Conservation (phyloP, 2,797 vertebrate genomes). For the Micropoecilia bifurca region DNA sequence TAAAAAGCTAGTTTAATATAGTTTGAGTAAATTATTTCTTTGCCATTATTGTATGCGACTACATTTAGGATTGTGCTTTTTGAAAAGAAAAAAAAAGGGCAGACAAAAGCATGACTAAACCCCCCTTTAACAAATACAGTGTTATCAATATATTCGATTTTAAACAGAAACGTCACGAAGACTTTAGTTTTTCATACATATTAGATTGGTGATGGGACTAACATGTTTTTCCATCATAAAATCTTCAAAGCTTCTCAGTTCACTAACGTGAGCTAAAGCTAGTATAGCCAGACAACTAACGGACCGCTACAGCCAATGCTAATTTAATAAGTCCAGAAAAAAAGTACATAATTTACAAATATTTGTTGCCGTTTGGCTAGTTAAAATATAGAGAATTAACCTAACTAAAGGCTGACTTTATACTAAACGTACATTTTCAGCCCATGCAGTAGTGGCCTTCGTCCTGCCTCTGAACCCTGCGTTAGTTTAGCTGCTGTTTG, state of each 20-base stretch:
- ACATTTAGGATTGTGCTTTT: neutral
- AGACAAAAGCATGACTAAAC: neutral
- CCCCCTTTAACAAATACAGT: neutral
- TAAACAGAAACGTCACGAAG: neutral
- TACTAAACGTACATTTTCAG: neutral
- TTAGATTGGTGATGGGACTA: neutral
- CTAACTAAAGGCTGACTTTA: neutral
- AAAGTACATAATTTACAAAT: no score
- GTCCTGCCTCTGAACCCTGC: conserved; percentile 19
- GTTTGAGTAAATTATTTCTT: neutral
- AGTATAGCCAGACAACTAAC: conserved; percentile 33
- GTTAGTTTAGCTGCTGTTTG: conserved; percentile 50
- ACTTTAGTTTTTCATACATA: neutral
- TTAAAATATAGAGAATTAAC: no score
- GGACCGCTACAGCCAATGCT: conserved; percentile 32
- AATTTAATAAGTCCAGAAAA: neutral
- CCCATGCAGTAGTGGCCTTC: conserved; percentile 35
- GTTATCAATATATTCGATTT: neutral
- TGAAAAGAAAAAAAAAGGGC: neutral
- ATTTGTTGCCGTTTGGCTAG: rapidly evolving
- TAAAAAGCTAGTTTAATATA: neutral
- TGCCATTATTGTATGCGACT: neutral
- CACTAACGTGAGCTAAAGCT: conserved; percentile 27
- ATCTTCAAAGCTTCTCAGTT: conserved; percentile 6
- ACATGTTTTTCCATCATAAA: neutral